Conservation (phyloP, 2,113 vertebrate species). For the Vulpes ferrilata region DNA sequence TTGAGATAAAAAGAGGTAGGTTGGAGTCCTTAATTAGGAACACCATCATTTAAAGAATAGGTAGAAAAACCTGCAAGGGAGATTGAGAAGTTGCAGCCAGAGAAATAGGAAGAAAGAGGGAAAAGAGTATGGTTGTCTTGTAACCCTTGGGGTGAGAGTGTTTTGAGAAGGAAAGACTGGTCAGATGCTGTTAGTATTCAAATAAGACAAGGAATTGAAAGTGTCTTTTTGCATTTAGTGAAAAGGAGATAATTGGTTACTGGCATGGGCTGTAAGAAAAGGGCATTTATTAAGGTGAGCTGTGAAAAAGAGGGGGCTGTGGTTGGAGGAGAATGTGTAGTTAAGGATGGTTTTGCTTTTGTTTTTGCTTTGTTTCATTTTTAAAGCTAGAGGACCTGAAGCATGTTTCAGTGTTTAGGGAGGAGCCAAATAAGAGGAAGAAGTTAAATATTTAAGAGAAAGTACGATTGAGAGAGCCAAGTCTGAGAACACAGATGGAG, state of each 20-base stretch:
- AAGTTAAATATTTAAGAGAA: conserved; percentile 6
- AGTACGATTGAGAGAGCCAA: neutral
- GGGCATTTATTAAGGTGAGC: neutral
- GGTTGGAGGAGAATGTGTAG: conserved; percentile 30
- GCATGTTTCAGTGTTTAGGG: conserved; percentile 25
- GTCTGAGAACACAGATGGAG: neutral
- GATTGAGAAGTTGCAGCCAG: neutral
- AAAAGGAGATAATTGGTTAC: conserved; percentile 56
- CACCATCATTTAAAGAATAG: neutral
- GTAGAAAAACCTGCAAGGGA: neutral
- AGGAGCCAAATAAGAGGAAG: neutral
- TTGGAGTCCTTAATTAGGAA: neutral
- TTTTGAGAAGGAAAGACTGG: conserved; percentile 58
- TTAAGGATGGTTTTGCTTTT: conserved; percentile 64
- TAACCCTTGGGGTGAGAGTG: neutral
- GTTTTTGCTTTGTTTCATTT: conserved; percentile 66
- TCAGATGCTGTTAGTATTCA: conserved; percentile 63
- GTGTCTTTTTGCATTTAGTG: conserved; percentile 59
- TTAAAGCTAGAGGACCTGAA: neutral
- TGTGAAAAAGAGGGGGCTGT: conserved; percentile 33
- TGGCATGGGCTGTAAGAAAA: conserved; percentile 2
- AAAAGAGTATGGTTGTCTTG: conserved; percentile 7
- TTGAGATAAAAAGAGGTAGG: neutral
- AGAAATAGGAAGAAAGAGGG: conserved; percentile 1
- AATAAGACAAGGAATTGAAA: conserved; percentile 63